phyloP scores from a whole-genome alignment of 1,140 invertebrate species.

The Saccostrea cuccullata region DNA sequence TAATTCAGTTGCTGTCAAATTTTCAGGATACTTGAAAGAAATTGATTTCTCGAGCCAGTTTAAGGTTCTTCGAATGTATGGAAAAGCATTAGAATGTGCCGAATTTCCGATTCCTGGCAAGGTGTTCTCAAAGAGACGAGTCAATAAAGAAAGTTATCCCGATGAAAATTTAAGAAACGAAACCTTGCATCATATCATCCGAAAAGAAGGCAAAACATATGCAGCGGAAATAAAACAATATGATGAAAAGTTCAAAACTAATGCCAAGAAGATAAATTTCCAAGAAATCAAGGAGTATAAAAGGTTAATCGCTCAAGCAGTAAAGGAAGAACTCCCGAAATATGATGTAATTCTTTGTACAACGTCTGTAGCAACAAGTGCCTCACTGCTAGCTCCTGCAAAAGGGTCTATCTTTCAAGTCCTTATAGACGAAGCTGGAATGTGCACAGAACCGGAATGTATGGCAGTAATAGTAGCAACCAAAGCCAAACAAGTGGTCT shows the following conservation, averaged over 20 bases:
- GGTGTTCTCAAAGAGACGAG: constrained; percentile 40
- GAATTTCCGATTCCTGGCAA: constrained; percentile 66
- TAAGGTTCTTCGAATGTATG: constrained; percentile 67
- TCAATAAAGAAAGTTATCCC: constrained; percentile 45
- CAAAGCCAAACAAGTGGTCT: constrained; percentile 69
- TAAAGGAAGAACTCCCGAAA: constrained; percentile 52
- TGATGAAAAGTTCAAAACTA: constrained; percentile 47
- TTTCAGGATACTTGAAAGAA: constrained; percentile 60
- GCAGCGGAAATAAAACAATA: constrained; percentile 61
- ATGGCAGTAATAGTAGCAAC: constrained; percentile 69
- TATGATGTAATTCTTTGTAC: constrained; percentile 62
- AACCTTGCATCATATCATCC: constrained; percentile 65
- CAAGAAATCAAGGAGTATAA: constrained; percentile 53
- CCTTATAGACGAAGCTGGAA: constrained; percentile 74
- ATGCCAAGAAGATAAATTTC: constrained; percentile 10
- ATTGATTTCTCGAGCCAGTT: constrained; percentile 54
- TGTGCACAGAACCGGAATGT: constrained; percentile 74
- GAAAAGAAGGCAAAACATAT: constrained; percentile 61
- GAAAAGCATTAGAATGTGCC: constrained; percentile 56
- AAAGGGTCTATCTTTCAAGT: constrained; percentile 61
- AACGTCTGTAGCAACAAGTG: constrained; percentile 56
- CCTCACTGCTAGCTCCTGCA: constrained; percentile 43
- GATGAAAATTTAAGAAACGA: constrained; percentile 55
- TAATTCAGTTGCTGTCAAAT: background rate
- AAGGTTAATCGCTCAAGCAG: constrained; percentile 49